Conservation (phyloP, 2,113 vertebrate genomes). For the Colossoma macropomum region DNA sequence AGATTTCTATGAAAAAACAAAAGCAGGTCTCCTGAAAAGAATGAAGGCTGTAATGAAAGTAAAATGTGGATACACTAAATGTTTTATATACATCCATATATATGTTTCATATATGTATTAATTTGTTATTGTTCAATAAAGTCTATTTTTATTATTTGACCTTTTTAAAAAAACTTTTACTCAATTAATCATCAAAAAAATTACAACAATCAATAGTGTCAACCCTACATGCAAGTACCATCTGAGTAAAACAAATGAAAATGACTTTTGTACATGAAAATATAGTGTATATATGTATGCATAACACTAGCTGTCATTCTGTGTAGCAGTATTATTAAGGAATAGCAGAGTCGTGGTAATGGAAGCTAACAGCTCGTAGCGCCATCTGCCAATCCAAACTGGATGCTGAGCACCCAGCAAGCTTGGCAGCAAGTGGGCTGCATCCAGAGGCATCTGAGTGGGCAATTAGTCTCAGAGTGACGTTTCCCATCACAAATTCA, state of each 20-base stretch:
- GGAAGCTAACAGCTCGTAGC: background rate
- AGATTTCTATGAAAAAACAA: no score
- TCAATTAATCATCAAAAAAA: no score
- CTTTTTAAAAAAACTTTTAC: no score
- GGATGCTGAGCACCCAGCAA: background rate
- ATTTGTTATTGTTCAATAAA: no score
- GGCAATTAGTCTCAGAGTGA: constrained; percentile 39
- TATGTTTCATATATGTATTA: no score
- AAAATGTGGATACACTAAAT: no score
- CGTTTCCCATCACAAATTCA: constrained; percentile 28
- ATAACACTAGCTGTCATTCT: background rate
- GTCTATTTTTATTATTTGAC: no score
- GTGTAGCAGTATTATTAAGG: background rate
- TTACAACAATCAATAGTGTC: no score
- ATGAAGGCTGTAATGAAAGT: no score
- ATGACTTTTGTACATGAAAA: no score
- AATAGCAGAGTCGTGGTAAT: background rate
- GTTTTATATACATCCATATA: no score
- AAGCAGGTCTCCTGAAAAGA: no score
- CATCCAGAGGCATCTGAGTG: background rate
- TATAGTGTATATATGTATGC: background rate
- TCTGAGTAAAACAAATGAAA: background rate
- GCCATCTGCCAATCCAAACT: background rate
- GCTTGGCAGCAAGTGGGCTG: background rate
- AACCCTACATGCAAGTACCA: background rate